Conservation (phyloP, 2,113 vertebrate species). For the Gallinago undulata region DNA sequence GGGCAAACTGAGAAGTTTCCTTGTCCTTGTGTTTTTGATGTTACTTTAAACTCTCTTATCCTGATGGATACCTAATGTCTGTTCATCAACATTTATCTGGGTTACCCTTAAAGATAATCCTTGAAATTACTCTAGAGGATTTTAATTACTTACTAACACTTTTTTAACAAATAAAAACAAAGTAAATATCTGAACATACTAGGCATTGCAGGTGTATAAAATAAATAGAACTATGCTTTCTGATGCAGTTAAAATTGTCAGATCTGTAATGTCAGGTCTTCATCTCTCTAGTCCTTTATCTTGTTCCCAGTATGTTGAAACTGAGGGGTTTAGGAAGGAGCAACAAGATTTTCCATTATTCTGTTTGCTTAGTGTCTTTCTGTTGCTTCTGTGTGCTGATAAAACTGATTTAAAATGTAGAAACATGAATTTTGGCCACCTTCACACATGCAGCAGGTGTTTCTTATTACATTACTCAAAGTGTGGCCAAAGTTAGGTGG, state of each 20-base stretch:
- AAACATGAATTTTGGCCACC: neutral
- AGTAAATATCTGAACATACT: neutral
- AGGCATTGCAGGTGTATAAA: neutral
- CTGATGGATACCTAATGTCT: neutral
- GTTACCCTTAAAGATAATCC: neutral
- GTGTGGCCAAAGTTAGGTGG: neutral
- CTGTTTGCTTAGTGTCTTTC: neutral
- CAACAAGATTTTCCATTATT: neutral
- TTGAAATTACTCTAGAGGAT: neutral
- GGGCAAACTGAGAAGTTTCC: neutral
- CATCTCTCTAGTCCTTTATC: neutral
- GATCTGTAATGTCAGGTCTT: neutral
- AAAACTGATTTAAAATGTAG: neutral
- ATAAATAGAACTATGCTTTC: neutral
- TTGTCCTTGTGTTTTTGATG: neutral
- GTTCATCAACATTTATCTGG: neutral
- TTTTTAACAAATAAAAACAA: neutral
- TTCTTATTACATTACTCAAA: neutral
- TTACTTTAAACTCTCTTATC: neutral
- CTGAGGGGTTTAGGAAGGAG: neutral
- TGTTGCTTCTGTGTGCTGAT: neutral
- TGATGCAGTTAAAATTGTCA: neutral
- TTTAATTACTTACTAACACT: neutral
- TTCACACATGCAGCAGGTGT: neutral
- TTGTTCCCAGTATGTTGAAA: neutral